Evolutionary conservation across 2,113 vertebrate species (phyloP).

Genomic region (Panurus biarmicus): DNA sequence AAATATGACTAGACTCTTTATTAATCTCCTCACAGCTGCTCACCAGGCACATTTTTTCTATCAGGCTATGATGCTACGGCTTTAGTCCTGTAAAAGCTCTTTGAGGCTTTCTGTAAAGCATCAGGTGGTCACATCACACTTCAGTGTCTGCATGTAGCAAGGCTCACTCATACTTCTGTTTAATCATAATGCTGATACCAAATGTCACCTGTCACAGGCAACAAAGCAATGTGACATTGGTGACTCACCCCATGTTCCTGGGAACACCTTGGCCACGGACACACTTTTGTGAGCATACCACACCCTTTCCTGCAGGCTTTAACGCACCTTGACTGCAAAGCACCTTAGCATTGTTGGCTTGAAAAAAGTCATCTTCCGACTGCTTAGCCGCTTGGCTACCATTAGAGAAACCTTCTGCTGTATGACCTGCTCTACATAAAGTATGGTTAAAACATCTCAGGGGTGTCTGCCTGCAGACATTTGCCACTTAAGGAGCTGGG

Average conservation of each 20-base stretch:
- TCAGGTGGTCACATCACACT: neutral
- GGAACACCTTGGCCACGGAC: slow-evolving; percentile 8
- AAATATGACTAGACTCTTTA: neutral
- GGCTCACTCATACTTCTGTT: neutral
- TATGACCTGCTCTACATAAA: fast-evolving
- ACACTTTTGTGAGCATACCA: neutral
- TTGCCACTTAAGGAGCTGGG: neutral
- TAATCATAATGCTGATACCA: neutral
- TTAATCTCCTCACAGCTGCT: neutral
- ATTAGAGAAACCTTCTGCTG: neutral
- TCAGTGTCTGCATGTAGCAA: neutral
- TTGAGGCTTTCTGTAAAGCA: neutral
- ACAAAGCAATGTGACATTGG: neutral
- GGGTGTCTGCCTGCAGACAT: neutral
- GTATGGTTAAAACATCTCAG: neutral
- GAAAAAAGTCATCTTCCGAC: neutral
- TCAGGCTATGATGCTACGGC: neutral
- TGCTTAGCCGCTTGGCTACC: neutral
- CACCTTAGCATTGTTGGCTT: neutral
- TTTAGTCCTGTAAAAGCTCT: neutral
- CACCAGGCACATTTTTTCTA: neutral
- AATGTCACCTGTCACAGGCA: slow-evolving; percentile 1
- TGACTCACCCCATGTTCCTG: neutral
- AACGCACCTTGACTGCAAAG: neutral
- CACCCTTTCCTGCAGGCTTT: slow-evolving; percentile 7